phyloP scores from a whole-genome alignment of 2,113 vertebrate genomes.

The Pomatostomus ruficeps region DNA sequence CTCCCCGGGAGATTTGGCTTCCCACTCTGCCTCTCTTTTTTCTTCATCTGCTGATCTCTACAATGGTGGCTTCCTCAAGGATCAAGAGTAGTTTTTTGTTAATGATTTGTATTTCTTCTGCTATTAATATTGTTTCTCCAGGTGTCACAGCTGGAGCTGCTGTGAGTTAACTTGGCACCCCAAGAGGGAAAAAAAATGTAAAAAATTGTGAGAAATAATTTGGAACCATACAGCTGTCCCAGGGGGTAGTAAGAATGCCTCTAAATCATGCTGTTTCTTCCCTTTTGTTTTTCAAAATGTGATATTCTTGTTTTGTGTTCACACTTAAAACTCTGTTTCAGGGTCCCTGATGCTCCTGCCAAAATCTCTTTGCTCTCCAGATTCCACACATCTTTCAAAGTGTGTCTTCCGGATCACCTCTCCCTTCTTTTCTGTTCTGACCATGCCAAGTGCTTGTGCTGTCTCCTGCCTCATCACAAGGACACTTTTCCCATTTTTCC shows the following conservation, averaged over 20 bases:
- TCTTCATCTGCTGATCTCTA: background rate
- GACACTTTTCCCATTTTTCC: background rate
- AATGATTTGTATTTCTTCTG: constrained; percentile 2
- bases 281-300: background rate
- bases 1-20: background rate
- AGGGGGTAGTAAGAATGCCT: background rate
- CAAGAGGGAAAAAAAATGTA: background rate
- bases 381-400: background rate
- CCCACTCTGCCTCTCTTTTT: background rate
- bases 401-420: background rate
- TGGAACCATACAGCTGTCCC: background rate
- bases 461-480: background rate
- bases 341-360: background rate
- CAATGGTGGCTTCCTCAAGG: background rate
- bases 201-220: constrained; percentile 2
- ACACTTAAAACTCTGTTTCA: background rate
- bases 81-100: background rate
- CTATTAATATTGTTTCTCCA: background rate
- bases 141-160: background rate
- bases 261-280: background rate
- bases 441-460: background rate
- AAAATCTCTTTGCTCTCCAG: background rate
- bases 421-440: background rate
- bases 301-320: background rate
- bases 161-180: background rate